phyloP scores from a whole-genome alignment of 2,113 vertebrate genomes.

The Empidonax alnorum region DNA sequence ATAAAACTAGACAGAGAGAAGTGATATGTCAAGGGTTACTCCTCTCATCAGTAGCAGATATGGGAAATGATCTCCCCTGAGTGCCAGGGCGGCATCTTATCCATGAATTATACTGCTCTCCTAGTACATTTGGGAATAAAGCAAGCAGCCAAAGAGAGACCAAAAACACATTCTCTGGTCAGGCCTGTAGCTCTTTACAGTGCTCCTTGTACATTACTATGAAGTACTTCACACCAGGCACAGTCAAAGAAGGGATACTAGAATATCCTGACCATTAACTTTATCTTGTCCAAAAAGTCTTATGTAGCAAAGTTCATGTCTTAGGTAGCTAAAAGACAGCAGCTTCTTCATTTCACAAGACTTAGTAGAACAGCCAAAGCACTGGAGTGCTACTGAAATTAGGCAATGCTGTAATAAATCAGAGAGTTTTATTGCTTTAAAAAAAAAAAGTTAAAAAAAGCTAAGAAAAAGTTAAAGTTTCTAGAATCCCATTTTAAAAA shows the following conservation, averaged over 20 bases:
- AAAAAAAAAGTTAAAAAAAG: not conserved
- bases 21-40: not conserved
- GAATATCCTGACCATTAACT: not conserved
- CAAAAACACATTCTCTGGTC: not conserved
- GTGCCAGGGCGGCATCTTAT: not conserved
- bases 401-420: slow-evolving; percentile 17
- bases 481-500: slow-evolving; percentile 39
- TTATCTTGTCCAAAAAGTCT: not conserved
- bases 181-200: not conserved
- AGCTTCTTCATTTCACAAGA: slow-evolving; percentile 8
- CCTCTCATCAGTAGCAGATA: not conserved
- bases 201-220: not conserved
- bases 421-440: not conserved
- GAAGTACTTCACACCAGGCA: not conserved
- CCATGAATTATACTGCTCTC: not conserved
- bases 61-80: not conserved
- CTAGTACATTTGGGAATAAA: not conserved
- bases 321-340: not conserved
- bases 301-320: not conserved
- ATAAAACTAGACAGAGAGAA: not conserved
- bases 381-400: slow-evolving; percentile 32
- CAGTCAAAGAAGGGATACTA: not conserved
- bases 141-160: not conserved
- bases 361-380: not conserved
- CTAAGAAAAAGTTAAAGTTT: not conserved